Evolutionary conservation across 2,888 invertebrate species (phyloP), one percentile per base, ranked within the genome.

Genomic region (Lapara coniferarum): DNA sequence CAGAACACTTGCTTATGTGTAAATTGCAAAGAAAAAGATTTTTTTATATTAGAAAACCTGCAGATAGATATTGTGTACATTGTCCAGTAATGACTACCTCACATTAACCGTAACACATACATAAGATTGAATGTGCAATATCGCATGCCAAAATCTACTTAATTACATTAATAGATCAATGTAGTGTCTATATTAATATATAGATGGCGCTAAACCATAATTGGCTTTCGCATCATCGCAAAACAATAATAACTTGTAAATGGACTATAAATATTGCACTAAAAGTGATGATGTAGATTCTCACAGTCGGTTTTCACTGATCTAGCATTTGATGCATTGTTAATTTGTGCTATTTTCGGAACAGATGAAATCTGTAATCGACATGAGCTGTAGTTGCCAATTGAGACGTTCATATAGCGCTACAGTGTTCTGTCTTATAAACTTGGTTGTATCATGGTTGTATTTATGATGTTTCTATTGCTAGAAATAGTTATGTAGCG

Each of bases 181-280:
- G 4, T 59, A 59, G 44, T 56, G 13, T 10, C 16, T 16, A 16
- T 16, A 59, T 16, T 59, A 44, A 12, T 46, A 46, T 44, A 46
- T 44, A 59, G 59, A 46, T 59, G 46, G 59, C 46, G 59, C 44
- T 59, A 16, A 44, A 37, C 44, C 37, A 8, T 37, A 37, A 44
- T 37, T 58, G 14, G 44, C 13, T 37, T 37, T 44, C 37, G n/a
- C 58, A 58, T 37, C n/a, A n/a, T 13, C 16, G 10, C 44, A 16
- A n/a, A 46, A 59, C 59, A 16, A 59, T 59, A 46, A 16, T 59
- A 59, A 59, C 16, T 59, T 46, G 10, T 16, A 10, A 59, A 59
- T 59, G 59, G 59, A 16, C 59, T 59, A 59, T 59, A 59, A 58
- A 46, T 46, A 59, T 46, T 59, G 46, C 59, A 16, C 46, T 59